Evolutionary conservation across 2,888 invertebrate species (phyloP).

Genomic region (Strigamia maritima): DNA sequence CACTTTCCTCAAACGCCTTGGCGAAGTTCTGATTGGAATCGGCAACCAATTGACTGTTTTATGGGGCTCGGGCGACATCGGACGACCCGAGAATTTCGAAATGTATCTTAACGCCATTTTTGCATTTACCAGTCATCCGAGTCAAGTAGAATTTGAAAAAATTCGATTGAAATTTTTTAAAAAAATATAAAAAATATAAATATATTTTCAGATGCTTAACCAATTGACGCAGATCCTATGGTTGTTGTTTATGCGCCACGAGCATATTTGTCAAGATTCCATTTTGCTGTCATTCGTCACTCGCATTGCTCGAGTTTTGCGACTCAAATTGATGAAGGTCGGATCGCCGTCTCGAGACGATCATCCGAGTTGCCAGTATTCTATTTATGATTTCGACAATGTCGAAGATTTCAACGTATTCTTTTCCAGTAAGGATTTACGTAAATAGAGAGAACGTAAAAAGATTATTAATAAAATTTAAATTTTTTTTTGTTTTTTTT

Average conservation of each 20-base stretch:
- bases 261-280: conserved; percentile 64
- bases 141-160: conserved; percentile 57
- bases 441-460: no score
- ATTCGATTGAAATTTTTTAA: neutral
- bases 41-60: conserved; percentile 74
- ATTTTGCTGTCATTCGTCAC: conserved; percentile 71
- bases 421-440: conserved; percentile 64
- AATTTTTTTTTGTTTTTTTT: neutral
- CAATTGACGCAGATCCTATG: conserved; percentile 77
- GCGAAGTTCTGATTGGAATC: conserved; percentile 69
- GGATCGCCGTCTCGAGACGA: conserved; percentile 53
- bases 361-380: conserved; percentile 60
- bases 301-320: conserved; percentile 72
- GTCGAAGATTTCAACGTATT: conserved; percentile 87
- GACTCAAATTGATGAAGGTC: conserved; percentile 67
- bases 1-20: conserved; percentile 77
- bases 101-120: conserved; percentile 74
- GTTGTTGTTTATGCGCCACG: conserved; percentile 78
- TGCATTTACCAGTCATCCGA: conserved; percentile 75
- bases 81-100: conserved; percentile 67
- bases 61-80: conserved; percentile 66
- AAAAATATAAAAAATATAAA: neutral
- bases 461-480: neutral
- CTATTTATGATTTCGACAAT: conserved; percentile 80
- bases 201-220: conserved; percentile 59